phyloP scores from a whole-genome alignment of 2,113 vertebrate species.

The Hoplias malabaricus region DNA sequence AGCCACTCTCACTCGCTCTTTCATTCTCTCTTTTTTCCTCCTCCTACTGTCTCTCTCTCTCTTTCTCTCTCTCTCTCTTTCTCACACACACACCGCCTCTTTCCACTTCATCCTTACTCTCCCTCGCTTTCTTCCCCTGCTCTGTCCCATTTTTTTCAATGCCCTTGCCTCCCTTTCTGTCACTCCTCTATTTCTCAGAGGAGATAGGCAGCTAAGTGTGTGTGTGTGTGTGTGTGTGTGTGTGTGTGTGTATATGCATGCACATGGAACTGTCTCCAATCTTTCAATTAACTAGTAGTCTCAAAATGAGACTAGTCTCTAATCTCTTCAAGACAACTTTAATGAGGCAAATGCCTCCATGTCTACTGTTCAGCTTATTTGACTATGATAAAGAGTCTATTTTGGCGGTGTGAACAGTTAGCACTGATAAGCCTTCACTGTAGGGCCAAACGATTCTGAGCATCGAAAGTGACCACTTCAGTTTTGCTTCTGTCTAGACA shows the following conservation, averaged over 20 bases:
- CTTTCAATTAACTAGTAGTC: slow-evolving; percentile 5
- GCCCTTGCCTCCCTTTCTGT: not conserved
- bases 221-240: not conserved
- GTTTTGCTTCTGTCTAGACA: not conserved
- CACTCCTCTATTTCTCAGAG: slow-evolving; percentile 1
- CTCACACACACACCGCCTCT: not conserved
- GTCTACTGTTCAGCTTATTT: slow-evolving; percentile 8
- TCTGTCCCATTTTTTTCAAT: not conserved
- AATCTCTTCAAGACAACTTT: not conserved
- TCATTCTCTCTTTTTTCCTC: slow-evolving; percentile 17
- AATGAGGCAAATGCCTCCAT: slow-evolving; percentile 1
- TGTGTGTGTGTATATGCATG: not conserved
- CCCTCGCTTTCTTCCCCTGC: not conserved
- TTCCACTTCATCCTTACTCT: not conserved
- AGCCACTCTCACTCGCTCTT: slow-evolving; percentile 25
- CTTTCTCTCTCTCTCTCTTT: not conserved
- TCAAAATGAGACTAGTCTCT: slow-evolving; percentile 1
- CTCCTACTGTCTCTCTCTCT: slow-evolving; percentile 6
- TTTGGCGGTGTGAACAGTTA: slow-evolving; percentile 13
- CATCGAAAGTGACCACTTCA: not conserved
- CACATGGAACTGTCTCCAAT: not conserved
- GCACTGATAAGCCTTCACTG: not conserved
- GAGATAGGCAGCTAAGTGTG: not conserved
- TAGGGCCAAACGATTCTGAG: not conserved
- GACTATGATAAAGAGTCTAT: slow-evolving; percentile 15